These are phyloP conservation scores for Tethea ocularis DNA, from an alignment of 2,888 invertebrate genomes.

Conservation along the genomic window DNA sequence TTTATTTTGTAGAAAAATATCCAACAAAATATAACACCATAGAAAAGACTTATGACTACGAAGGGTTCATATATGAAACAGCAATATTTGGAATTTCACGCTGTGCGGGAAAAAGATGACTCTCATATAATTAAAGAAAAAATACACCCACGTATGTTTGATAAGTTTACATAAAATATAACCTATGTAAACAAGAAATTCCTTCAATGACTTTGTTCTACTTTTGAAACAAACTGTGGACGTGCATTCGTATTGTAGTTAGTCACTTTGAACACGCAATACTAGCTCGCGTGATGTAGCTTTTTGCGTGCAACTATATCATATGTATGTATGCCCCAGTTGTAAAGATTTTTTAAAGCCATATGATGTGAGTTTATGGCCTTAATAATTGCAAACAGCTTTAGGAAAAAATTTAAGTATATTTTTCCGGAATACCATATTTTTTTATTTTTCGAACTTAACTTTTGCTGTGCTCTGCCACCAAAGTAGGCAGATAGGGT, in stretches of 20 bases:
- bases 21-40: not conserved
- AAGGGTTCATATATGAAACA: not conserved
- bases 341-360: slow-evolving; percentile 24
- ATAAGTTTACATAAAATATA: not conserved
- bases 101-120: not conserved
- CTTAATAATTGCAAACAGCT: not conserved
- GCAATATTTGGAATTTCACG: not conserved
- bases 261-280: slow-evolving; percentile 27
- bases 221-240: slow-evolving; percentile 14
- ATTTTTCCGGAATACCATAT: not conserved
- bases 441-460: not conserved
- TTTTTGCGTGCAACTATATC: slow-evolving; percentile 26
- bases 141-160: not conserved
- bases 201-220: slow-evolving; percentile 6
- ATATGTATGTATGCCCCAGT: slow-evolving; percentile 20
- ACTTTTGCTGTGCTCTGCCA: not conserved
- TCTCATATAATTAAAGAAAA: not conserved
- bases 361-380: not conserved
- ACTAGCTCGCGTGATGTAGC: slow-evolving; percentile 22
- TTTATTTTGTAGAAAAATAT: not conserved
- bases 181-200: not conserved
- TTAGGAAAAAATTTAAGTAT: not conserved
- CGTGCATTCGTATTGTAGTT: slow-evolving; percentile 19
- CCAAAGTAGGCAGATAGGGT: not conserved
- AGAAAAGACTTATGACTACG: not conserved